A percentile compares a stretch with the other conserved stretches of the same genome.
Conservation (phyloP, 2,888 invertebrate genomes). For the Drosophila rellima region DNA sequence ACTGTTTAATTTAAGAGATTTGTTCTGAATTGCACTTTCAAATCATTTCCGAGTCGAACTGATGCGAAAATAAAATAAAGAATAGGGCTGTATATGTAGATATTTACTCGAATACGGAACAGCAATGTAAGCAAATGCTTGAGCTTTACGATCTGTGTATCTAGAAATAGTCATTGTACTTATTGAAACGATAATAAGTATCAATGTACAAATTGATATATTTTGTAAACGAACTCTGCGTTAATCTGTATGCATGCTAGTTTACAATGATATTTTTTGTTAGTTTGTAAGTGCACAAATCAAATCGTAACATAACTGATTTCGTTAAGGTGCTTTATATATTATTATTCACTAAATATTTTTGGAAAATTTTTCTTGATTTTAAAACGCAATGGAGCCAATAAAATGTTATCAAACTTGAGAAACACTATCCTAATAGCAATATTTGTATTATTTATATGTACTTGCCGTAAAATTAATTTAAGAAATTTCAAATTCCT, state of each 20-base stretch:
- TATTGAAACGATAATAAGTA: constrained; percentile 7
- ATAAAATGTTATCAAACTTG: constrained; percentile 60
- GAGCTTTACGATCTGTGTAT: not conserved
- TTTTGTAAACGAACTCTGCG: constrained; percentile 6
- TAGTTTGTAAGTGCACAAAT: constrained; percentile 65
- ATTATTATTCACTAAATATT: constrained; percentile 59
- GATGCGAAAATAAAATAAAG: not conserved
- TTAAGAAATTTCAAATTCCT: too few species aligned
- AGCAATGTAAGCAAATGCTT: constrained; percentile 11
- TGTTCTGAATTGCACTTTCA: constrained; percentile 1
- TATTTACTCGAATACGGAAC: constrained; percentile 7
- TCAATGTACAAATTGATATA: constrained; percentile 10
- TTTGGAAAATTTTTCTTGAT: constrained; percentile 55
- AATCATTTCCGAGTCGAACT: not conserved
- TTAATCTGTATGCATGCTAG: constrained; percentile 1
- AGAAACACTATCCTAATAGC: constrained; percentile 3
- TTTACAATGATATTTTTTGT: constrained; percentile 23
- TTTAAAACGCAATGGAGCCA: constrained; percentile 46
- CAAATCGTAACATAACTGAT: constrained; percentile 43
- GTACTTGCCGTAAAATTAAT: too few species aligned
- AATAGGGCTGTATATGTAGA: not conserved
- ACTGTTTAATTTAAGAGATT: not conserved
- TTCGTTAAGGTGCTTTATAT: constrained; percentile 69
- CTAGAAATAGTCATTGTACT: constrained; percentile 14
- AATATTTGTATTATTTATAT: not conserved